Conservation (phyloP, 1,140 invertebrate genomes). For the Papilio glaucus region DNA sequence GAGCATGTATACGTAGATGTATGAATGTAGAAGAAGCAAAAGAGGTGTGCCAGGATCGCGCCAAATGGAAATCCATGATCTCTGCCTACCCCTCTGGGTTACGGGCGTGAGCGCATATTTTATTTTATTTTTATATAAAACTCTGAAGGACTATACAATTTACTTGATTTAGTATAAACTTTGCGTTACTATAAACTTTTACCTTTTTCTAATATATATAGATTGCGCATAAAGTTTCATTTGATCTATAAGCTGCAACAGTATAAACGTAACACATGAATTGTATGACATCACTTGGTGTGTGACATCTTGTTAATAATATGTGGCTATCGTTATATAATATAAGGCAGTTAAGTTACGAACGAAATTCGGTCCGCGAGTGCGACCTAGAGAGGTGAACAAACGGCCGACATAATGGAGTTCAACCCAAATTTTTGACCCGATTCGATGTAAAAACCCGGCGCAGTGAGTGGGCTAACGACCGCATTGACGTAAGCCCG, state of each 20-base stretch:
- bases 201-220: no score
- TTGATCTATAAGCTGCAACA: background rate
- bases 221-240: no score
- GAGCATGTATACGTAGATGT: no score
- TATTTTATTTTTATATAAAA: no score
- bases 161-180: no score
- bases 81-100: no score
- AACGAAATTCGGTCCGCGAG: conserved; percentile 30
- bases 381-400: conserved; percentile 76
- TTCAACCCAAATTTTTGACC: conserved; percentile 79
- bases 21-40: no score
- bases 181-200: background rate
- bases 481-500: conserved; percentile 58
- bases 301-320: background rate
- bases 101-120: no score
- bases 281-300: background rate
- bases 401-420: conserved; percentile 69
- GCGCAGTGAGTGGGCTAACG: conserved; percentile 59
- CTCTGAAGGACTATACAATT: no score
- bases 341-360: background rate
- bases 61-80: no score
- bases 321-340: background rate
- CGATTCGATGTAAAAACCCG: conserved; percentile 68
- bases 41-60: no score
- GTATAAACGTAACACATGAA: background rate